Evolutionary conservation across 1,140 invertebrate genomes (phyloP), one percentile per base, ranked within the genome.

Genomic region (Drosophila prosaltans): DNA sequence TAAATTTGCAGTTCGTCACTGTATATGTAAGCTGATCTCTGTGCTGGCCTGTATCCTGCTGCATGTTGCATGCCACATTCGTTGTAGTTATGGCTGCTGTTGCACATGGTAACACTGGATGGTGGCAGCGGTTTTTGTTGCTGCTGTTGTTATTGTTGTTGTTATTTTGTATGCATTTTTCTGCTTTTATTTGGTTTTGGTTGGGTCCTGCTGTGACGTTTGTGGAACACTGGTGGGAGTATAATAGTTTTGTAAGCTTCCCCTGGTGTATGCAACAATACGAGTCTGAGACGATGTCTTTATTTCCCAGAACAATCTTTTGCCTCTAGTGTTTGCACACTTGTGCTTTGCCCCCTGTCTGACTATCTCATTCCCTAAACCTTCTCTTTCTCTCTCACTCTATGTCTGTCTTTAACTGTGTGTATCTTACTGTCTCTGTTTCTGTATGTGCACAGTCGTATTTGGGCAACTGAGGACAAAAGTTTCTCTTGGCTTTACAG

Each of bases 241-340:
- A 89, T 89, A 89, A 89, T 89, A 89, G 84, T 89, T 89, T 89
- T 81, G 84, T 89, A 89, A 89, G 85, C 85, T 89, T 85, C 81
- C 84, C 85, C 85, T 71, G 73, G 84, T 84, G 84, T 72, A 88
- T 88, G 80, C 84, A 89, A 89, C 84, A 89, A 77, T 83, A 77
- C 70, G 74, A 60, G 65, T 62, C 70, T 65, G 71, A 65, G 76
- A 81, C 80, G 82, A 81, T 80, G 84, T 89, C 80, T 89, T 88
- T 89, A 89, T 89, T 89, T 89, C 84, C 84, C 81, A 75, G 81
- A 81, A 88, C 80, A 89, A 86, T 86, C 83, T 89, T 89, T 89
- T 72, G 80, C 80, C 65, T 74, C 76, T 77, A 86, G 84, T 86
- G 83, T 89, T 86, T 86, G 84, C 74, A 67, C 68, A 88, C 80